These are phyloP conservation scores for Catostomus latipinnis DNA, from an alignment of 2,797 vertebrate species.

Conservation along the genomic window DNA sequence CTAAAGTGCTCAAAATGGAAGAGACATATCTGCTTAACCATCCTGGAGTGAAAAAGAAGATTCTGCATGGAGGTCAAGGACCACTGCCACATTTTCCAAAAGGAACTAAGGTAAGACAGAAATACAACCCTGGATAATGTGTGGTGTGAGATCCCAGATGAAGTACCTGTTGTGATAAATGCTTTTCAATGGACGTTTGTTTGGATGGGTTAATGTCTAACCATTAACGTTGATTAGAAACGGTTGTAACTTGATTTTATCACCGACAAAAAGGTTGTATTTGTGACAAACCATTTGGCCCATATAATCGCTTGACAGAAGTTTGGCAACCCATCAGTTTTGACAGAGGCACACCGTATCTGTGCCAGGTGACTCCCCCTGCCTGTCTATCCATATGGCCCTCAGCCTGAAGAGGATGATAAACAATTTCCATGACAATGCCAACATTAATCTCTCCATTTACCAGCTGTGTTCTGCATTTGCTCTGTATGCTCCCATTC, in stretches of 20 bases:
- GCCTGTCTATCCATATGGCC: conserved; percentile 73
- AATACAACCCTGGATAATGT: background rate
- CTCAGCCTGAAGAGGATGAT: conserved; percentile 67
- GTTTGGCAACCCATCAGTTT: conserved; percentile 9
- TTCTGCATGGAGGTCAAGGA: conserved; percentile 84
- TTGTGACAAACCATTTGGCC: conserved; percentile 32
- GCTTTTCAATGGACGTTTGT: background rate
- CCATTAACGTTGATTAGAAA: conserved; percentile 20
- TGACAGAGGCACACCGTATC: conserved; percentile 35
- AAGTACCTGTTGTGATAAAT: conserved; percentile 2
- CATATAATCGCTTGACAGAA: conserved; percentile 9
- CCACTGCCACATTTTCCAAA: conserved; percentile 81
- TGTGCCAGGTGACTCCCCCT: conserved; percentile 57
- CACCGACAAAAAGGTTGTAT: conserved; percentile 12
- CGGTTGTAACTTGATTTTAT: conserved; percentile 7
- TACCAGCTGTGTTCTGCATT: conserved; percentile 61
- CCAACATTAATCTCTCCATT: conserved; percentile 70
- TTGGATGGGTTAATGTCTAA: background rate
- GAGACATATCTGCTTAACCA: conserved; percentile 81
- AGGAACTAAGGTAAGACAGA: conserved; percentile 83
- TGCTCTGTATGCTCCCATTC: conserved; percentile 30
- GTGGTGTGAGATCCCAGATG: conserved; percentile 3
- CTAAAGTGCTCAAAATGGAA: conserved; percentile 73
- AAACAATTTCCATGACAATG: conserved; percentile 74
- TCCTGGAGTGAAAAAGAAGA: conserved; percentile 87